phyloP scores from a whole-genome alignment of 2,113 vertebrate genomes.

The Oncorhynchus gorbuscha region DNA sequence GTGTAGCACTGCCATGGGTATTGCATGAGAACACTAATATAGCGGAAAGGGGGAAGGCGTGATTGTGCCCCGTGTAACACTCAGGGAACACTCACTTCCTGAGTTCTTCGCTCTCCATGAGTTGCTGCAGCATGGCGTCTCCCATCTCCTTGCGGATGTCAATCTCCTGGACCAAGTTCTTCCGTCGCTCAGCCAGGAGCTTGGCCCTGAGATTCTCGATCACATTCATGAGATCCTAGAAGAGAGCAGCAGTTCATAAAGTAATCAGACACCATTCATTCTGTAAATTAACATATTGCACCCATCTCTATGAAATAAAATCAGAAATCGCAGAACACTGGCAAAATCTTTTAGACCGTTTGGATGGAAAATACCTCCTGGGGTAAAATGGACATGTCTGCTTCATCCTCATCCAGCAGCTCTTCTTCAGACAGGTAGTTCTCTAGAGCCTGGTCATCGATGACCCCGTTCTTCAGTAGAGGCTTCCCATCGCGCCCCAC shows the following conservation, averaged over 20 bases:
- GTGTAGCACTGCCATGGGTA: neutral
- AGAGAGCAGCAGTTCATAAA: neutral
- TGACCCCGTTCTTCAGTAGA: constrained; percentile 56
- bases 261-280: neutral
- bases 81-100: constrained; percentile 20
- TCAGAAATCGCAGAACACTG: neutral
- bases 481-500: constrained; percentile 69
- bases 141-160: constrained; percentile 90
- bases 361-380: constrained; percentile 72
- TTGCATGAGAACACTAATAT: too few species aligned
- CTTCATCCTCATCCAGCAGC: constrained; percentile 76
- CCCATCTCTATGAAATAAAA: neutral
- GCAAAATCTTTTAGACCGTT: neutral
- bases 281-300: neutral
- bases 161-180: constrained; percentile 82
- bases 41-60: too few species aligned
- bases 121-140: constrained; percentile 82
- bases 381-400: constrained; percentile 79
- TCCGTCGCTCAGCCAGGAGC: constrained; percentile 75
- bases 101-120: constrained; percentile 81
- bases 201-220: constrained; percentile 76
- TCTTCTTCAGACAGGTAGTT: constrained; percentile 68
- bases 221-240: constrained; percentile 74
- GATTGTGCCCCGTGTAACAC: too few species aligned
- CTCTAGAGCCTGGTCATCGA: constrained; percentile 64